A percentile compares a stretch with the other conserved stretches of the same genome.
These are phyloP conservation scores for Caenorhabditis afra DNA, from an alignment of 2,888 invertebrate genomes.

Conservation along the genomic window DNA sequence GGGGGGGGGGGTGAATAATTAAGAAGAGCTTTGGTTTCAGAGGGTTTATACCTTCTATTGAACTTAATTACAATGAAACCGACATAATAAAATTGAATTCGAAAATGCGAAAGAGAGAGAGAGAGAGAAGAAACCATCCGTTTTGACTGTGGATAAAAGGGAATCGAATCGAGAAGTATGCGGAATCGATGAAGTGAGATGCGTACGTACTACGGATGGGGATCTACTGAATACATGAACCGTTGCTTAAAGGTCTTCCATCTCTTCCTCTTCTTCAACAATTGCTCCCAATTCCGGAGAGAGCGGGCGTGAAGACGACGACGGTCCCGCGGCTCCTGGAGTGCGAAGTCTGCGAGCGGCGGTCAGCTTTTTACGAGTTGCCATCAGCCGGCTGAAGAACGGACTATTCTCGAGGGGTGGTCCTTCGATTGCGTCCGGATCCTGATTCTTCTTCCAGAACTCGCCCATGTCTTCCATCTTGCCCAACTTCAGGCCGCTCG, in stretches of 20 bases:
- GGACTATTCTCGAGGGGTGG: background rate
- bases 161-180: no score
- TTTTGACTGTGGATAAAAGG: no score
- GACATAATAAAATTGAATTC: no score
- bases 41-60: no score
- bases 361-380: constrained; percentile 1
- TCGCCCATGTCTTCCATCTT: constrained; percentile 17
- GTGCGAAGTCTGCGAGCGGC: constrained; percentile 13
- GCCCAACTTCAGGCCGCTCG: constrained; percentile 25
- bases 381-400: background rate
- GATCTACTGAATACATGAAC: background rate
- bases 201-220: background rate
- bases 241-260: background rate
- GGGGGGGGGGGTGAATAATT: no score
- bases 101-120: no score
- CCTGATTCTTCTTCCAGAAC: constrained; percentile 31
- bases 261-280: constrained; percentile 32
- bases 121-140: no score
- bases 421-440: constrained; percentile 44
- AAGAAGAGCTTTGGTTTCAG: no score
- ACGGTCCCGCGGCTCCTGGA: background rate
- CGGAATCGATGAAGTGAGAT: background rate
- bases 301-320: background rate
- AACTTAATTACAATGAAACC: no score
- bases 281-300: constrained; percentile 24